phyloP scores from a whole-genome alignment of 2,797 vertebrate species.

The Sebastes taczanowskii region DNA sequence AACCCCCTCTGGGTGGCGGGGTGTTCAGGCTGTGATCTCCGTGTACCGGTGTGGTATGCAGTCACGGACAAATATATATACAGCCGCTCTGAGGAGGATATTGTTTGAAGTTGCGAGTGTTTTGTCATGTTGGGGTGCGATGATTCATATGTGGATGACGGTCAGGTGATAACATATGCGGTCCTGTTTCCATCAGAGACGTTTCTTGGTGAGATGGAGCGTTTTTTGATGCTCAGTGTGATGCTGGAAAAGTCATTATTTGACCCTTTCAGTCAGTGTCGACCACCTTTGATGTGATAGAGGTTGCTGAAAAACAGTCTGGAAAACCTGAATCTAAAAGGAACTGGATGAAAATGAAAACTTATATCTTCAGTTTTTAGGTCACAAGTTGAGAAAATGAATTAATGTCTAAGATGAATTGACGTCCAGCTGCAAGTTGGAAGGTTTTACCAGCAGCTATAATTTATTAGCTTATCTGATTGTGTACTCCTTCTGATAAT shows the following conservation, averaged over 20 bases:
- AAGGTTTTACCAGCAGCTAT: background rate
- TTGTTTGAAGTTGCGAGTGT: background rate
- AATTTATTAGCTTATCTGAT: background rate
- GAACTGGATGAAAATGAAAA: background rate
- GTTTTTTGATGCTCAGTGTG: background rate
- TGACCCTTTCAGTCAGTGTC: background rate
- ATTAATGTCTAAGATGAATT: background rate
- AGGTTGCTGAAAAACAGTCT: background rate
- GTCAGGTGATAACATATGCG: background rate
- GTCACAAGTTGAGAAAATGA: background rate
- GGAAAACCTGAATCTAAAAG: background rate
- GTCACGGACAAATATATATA: background rate
- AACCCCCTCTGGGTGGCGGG: background rate
- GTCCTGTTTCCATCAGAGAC: background rate
- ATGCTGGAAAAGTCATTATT: background rate
- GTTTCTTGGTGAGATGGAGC: background rate
- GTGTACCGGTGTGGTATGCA: background rate
- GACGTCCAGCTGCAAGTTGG: background rate
- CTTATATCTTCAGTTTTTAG: background rate
- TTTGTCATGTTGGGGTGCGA: background rate
- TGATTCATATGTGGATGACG: background rate
- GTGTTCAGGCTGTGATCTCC: conserved; percentile 12
- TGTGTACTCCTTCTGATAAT: background rate
- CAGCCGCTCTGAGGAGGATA: background rate
- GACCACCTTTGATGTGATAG: background rate